Base-by-base conservation (phyloP, 1,140 invertebrate species). In the Zaprionus inermis region DNA sequence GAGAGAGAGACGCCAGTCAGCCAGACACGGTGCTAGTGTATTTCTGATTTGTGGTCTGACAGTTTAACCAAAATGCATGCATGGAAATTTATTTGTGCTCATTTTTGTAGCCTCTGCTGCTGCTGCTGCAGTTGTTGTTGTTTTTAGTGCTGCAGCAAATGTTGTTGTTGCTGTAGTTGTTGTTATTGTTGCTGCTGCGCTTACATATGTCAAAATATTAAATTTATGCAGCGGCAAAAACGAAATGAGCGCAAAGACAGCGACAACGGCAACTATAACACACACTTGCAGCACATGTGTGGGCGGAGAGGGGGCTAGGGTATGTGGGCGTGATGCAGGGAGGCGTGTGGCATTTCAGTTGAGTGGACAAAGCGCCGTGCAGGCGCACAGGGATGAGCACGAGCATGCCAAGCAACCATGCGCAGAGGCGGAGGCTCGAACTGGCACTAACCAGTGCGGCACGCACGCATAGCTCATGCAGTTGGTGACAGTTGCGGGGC, bases 191-290 rank as follows among this genome's bases (percentile, higher is more conserved):
- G 76, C 46, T 64, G 66, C 78, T 69, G 59, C 78, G 81, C 84
- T 89, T 89, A 90, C 84, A 89, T 90, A 89, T 89, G 84, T 89
- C 85, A 89, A 90, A 89, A 89, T 90, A 89, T 90, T 90, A 84
- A 90, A 90, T 90, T 90, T 85, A 90, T 89, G 79, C 86, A 90
- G 78, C 72, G 85, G 69, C 78, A 78, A 74, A 80, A 81, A 81
- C 84, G 81, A 84, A 86, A 89, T 89, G 84, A 80, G 72, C 84
- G 71, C 80, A 80, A 52, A 73, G 51, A 72, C 60, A 44, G 38
- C 38, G 64, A 73, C 54, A 63, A 51, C 68, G 52, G 41, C 64
- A 36, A 41, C 60, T 34, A 65, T 57, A 65, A 60, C 65, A 76
- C 66, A 68, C 28, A 56, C n/a, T 34, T 22, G 20, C 51, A 55